These are phyloP conservation scores for Meiosimyza decipiens DNA, from an alignment of 2,888 invertebrate genomes.

Conservation along the genomic window DNA sequence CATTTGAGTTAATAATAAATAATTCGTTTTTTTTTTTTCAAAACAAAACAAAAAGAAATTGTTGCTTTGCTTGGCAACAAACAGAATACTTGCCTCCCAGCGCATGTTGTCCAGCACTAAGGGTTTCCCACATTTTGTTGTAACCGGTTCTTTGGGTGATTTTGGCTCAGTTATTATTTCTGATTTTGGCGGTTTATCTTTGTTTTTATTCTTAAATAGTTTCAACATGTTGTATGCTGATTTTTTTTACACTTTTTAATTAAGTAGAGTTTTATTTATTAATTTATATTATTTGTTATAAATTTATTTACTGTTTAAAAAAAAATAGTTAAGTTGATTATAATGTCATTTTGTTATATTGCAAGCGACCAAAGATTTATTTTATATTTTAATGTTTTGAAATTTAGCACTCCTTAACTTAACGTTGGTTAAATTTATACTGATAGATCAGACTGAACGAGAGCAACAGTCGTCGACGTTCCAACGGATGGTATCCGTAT, in stretches of 20 bases:
- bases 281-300: neutral
- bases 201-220: constrained; percentile 58
- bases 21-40: neutral
- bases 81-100: constrained; percentile 64
- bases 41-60: neutral
- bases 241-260: neutral
- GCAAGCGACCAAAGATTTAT: neutral
- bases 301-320: constrained; percentile 14
- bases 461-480: neutral
- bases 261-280: constrained; percentile 6
- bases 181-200: constrained; percentile 61
- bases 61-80: neutral
- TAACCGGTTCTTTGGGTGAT: constrained; percentile 52
- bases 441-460: constrained; percentile 18
- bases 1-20: too few relatives aligned
- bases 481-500: constrained; percentile 5
- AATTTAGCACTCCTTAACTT: constrained; percentile 22
- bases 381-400: constrained; percentile 10
- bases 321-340: neutral
- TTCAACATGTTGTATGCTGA: constrained; percentile 53
- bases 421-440: constrained; percentile 7
- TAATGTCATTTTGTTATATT: constrained; percentile 2
- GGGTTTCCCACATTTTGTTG: constrained; percentile 62
- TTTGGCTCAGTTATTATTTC: constrained; percentile 61
- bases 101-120: constrained; percentile 62